Conservation (phyloP, 92 coral and sea anemone species). For the Paragorgia papillata region DNA sequence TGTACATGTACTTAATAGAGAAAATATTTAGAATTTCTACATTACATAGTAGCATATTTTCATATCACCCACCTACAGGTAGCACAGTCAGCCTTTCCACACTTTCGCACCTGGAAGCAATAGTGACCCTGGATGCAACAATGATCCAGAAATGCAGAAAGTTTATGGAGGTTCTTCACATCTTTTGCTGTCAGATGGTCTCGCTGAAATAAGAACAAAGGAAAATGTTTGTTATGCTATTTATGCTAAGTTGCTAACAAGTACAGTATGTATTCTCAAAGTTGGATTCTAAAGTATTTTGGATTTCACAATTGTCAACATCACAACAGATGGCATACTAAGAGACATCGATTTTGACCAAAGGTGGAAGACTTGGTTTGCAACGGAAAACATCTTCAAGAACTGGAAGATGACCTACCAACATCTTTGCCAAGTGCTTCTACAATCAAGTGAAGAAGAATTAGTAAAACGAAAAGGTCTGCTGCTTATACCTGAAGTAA, state of each 20-base stretch:
- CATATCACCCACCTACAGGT: conserved; percentile 32
- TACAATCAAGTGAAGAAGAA: no score
- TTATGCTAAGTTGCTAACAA: no score
- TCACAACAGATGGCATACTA: no score
- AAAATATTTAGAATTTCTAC: neutral
- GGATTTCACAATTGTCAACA: neutral
- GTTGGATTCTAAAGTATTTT: neutral
- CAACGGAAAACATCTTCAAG: no score
- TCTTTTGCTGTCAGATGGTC: conserved; percentile 18
- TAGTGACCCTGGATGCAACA: conserved; percentile 46
- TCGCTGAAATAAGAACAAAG: conserved; percentile 21
- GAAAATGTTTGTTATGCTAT: neutral
- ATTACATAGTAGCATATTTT: no score
- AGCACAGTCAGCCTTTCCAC: conserved; percentile 41
- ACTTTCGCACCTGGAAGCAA: conserved; percentile 28
- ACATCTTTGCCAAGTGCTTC: no score
- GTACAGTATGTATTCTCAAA: neutral
- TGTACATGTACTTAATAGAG: no score
- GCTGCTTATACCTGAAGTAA: no score
- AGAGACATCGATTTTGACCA: no score
- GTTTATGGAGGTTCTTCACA: conserved; percentile 13
- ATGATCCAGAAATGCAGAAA: conserved; percentile 14
- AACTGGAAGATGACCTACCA: no score
- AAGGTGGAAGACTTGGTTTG: no score
- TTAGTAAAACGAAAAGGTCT: no score